phyloP scores from a whole-genome alignment of 2,888 invertebrate genomes.

The Acanthosepion lycidas region DNA sequence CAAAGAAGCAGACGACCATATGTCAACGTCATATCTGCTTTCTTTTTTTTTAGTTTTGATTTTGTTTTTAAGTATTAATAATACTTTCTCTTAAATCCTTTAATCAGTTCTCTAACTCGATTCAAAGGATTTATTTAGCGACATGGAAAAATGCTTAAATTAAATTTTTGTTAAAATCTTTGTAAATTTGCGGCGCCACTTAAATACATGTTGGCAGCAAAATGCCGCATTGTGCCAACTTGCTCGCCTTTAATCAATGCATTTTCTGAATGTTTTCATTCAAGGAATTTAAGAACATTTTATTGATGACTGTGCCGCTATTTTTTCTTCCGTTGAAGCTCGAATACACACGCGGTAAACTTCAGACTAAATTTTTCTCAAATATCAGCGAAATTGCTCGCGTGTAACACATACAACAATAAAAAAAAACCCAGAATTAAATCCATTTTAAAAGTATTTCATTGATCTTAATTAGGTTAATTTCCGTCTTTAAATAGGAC shows the following conservation, averaged over 20 bases:
- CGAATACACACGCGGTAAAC: too few species aligned
- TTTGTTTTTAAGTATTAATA: not conserved
- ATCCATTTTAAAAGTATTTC: too few species aligned
- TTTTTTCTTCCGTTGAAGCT: not conserved
- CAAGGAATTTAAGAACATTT: not conserved
- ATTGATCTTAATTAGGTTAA: too few species aligned
- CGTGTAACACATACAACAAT: too few species aligned
- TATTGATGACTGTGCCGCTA: not conserved
- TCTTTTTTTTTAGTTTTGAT: not conserved
- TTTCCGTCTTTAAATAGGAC: too few species aligned
- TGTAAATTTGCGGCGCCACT: not conserved
- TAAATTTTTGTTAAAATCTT: not conserved
- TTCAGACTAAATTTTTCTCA: too few species aligned
- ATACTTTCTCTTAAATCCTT: not conserved
- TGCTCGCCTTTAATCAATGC: not conserved
- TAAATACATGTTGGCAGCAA: not conserved
- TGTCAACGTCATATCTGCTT: not conserved
- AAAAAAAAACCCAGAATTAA: too few species aligned
- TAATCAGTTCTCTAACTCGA: not conserved
- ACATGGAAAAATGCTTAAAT: slow-evolving; percentile 4
- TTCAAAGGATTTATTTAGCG: slow-evolving; percentile 6
- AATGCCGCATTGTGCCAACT: not conserved
- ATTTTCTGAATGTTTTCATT: not conserved
- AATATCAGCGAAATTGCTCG: too few species aligned
- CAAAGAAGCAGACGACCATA: too few species aligned